Base-by-base conservation (phyloP, 2,797 vertebrate genomes). In the Spatula clypeata region DNA sequence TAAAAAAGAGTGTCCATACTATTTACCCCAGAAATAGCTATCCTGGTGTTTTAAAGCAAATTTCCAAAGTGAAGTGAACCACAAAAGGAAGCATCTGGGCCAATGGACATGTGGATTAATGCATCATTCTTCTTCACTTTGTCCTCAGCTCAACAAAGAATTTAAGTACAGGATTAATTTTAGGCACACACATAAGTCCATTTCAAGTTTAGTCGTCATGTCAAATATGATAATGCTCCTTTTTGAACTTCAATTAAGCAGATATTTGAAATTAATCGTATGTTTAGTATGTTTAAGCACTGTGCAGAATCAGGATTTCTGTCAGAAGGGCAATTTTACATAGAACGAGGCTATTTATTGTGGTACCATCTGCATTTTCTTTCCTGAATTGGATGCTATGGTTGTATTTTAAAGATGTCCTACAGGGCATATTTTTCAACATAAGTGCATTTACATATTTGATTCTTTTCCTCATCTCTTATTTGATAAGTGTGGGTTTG, bases 231-330 rank as follows among this genome's bases (percentile, higher is more conserved):
- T 94, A 95, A 93, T 62, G 26, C 58, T 91, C 21, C 54, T 69
- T 88, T 86, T 40, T 86, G 42, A 93, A 88, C 62, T 79, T 93
- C 86, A 94, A 90, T 94, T 93, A 70, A 86, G 73, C 29, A 93
- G 82, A 55, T 92, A 91, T n/a, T 90, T 80, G 45, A 86, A 95
- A 91, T 84, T 81, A 90, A 93, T 94, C 81, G 3, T 36, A 58
- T 32, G 32, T 86, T 86, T 87, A 74, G 3, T 36, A 58, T 32
- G 32, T 86, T 86, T 87, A 74, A 90, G 77, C 45, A 11, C 74
- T 42, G 3, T 34, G 51, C 1, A 1, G 58, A 66, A 74, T 17
- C 0, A 0, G 62, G 76, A 79, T 90, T 94, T 91, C 57, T 92
- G 79, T 88, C 93, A 84, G 70, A 80, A 90, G 51, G 21, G 3